Percentiles rank a stretch among this genome's conserved stretches.
Conservation (phyloP, 2,888 invertebrate species). For the Apamea epomidion region DNA sequence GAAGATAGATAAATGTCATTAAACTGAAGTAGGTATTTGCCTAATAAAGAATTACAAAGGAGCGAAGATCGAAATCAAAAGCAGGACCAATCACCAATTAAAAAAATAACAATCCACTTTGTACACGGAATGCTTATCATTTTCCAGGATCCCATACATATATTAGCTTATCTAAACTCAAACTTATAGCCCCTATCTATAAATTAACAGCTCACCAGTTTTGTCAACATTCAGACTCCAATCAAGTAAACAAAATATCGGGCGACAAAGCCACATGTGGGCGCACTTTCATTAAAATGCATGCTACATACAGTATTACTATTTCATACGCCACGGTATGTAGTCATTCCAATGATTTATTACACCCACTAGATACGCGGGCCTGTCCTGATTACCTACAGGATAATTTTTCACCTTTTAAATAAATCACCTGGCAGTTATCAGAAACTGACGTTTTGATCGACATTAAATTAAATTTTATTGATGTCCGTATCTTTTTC, state of each 20-base stretch:
- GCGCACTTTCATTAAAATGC: conserved; percentile 55
- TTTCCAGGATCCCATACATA: neutral
- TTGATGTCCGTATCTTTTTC: conserved; percentile 70
- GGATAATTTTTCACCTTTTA: conserved; percentile 66
- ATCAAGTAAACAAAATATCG: conserved; percentile 58
- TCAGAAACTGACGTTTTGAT: conserved; percentile 73
- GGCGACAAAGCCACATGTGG: conserved; percentile 54
- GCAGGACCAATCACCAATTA: neutral
- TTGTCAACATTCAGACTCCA: conserved; percentile 48
- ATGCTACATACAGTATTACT: conserved; percentile 48
- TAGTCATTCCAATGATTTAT: conserved; percentile 66
- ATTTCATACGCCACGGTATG: conserved; percentile 42
- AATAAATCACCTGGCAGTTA: conserved; percentile 74
- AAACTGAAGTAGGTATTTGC: neutral
- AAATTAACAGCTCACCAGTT: conserved; percentile 50
- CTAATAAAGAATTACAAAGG: neutral
- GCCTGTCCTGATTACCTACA: conserved; percentile 57
- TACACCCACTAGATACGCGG: conserved; percentile 45
- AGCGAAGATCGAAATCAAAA: neutral
- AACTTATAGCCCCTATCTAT: conserved; percentile 54
- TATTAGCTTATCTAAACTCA: conserved; percentile 14
- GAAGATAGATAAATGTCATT: neutral
- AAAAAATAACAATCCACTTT: neutral
- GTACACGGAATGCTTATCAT: neutral
- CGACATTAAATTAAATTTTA: conserved; percentile 75